phyloP scores from a whole-genome alignment of 2,797 vertebrate species.

The Pelochelys cantorii region DNA sequence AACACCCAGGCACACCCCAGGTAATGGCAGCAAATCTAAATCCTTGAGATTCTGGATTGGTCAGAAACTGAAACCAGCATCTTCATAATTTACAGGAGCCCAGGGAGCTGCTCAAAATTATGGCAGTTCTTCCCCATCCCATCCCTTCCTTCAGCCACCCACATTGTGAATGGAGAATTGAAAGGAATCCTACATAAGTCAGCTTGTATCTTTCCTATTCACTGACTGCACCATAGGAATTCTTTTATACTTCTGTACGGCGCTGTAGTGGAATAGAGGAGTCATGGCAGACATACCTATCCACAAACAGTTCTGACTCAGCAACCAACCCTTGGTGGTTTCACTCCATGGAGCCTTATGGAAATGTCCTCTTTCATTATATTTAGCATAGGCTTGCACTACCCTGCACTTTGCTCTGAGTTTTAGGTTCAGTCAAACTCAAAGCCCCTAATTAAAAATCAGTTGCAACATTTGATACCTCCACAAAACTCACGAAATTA shows the following conservation, averaged over 20 bases:
- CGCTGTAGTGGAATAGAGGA: not conserved
- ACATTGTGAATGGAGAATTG: not conserved
- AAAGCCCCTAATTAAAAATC: not conserved
- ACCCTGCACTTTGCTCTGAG: not conserved
- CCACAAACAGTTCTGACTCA: not conserved
- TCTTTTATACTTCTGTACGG: not conserved
- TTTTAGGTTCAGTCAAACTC: not conserved
- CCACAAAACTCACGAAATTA: not conserved
- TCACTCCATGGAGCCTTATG: not conserved
- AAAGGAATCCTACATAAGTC: not conserved
- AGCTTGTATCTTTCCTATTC: not conserved
- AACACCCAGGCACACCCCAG: fast-evolving
- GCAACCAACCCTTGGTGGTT: not conserved
- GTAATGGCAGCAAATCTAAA: fast-evolving
- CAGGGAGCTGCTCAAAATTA: not conserved
- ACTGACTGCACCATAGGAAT: not conserved
- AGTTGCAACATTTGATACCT: not conserved
- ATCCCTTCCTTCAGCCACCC: not conserved
- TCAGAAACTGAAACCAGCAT: not conserved
- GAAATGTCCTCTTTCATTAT: not conserved
- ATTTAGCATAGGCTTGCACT: not conserved
- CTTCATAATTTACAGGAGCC: not conserved
- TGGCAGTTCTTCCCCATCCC: not conserved
- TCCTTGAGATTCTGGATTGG: not conserved
- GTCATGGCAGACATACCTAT: not conserved